These are phyloP conservation scores for Phycodurus eques DNA, from an alignment of 2,113 vertebrate species.

Conservation along the genomic window DNA sequence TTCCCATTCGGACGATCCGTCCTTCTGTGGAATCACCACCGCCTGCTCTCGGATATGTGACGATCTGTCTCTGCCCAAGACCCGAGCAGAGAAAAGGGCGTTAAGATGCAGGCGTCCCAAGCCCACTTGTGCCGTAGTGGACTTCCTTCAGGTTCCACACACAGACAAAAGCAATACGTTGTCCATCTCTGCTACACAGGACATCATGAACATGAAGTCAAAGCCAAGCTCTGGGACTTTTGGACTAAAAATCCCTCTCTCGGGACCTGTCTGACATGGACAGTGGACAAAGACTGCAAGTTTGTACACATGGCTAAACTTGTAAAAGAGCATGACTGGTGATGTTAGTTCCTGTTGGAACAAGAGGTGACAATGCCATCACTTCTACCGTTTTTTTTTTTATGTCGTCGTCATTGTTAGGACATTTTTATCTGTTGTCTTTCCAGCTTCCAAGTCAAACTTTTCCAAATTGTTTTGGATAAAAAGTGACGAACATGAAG, in stretches of 20 bases:
- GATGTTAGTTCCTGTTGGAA: slow-evolving; percentile 24
- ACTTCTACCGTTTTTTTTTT: slow-evolving; percentile 15
- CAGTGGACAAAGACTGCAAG: background rate
- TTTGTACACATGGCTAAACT: slow-evolving; percentile 11
- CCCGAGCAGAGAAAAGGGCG: slow-evolving; percentile 84
- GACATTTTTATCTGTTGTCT: slow-evolving; percentile 47
- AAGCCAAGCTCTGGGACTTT: slow-evolving; percentile 80
- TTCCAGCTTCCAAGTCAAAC: slow-evolving; percentile 48
- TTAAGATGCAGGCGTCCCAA: slow-evolving; percentile 83
- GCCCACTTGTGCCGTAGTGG: slow-evolving; percentile 75
- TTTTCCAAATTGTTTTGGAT: slow-evolving; percentile 20
- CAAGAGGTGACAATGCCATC: slow-evolving; percentile 26
- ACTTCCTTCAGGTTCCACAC: slow-evolving; percentile 80
- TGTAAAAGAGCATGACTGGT: slow-evolving; percentile 8
- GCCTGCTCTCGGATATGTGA: slow-evolving; percentile 85
- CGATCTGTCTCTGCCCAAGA: slow-evolving; percentile 78
- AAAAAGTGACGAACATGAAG: background rate
- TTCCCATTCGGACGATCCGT: slow-evolving; percentile 91
- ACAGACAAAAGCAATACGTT: slow-evolving; percentile 31
- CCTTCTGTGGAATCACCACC: slow-evolving; percentile 90
- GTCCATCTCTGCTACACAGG: slow-evolving; percentile 81
- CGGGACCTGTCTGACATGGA: slow-evolving; percentile 76
- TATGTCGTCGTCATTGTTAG: slow-evolving; percentile 7
- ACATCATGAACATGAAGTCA: slow-evolving; percentile 84
- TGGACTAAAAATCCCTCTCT: slow-evolving; percentile 78